These are phyloP conservation scores for Malaclemys terrapin DNA, from an alignment of 2,113 vertebrate species.

Conservation along the genomic window DNA sequence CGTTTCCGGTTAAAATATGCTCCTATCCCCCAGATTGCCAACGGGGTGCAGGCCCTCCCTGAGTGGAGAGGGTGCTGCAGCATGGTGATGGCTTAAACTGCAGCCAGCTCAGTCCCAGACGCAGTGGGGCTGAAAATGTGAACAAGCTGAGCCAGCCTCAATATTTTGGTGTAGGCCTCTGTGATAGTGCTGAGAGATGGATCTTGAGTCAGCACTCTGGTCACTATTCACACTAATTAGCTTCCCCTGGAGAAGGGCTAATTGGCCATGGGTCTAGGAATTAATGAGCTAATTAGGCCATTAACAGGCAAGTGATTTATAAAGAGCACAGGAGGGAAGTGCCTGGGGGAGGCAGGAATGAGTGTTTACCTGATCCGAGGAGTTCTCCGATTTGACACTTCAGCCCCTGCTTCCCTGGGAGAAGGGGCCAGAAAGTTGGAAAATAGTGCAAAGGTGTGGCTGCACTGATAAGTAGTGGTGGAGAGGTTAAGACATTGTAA, in stretches of 20 bases:
- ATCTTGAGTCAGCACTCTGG: not conserved
- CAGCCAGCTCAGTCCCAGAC: too few species aligned
- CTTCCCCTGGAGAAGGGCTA: not conserved
- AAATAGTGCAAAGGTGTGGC: not conserved
- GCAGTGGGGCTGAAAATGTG: not conserved
- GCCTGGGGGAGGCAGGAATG: not conserved
- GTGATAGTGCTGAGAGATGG: not conserved
- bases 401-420: not conserved
- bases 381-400: not conserved
- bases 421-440: not conserved
- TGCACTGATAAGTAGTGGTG: not conserved
- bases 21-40: too few species aligned
- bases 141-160: not conserved
- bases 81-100: too few species aligned
- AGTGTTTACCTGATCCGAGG: not conserved
- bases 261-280: not conserved
- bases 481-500: not conserved
- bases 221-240: not conserved
- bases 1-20: too few species aligned
- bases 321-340: not conserved
- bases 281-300: not conserved
- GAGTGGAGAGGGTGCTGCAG: too few species aligned
- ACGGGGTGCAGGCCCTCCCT: too few species aligned
- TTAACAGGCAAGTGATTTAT: not conserved
- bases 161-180: not conserved